Evolutionary conservation across 37 sponge, comb jelly and placozoan species (phyloP).

Genomic region (Axinella damicornis): DNA sequence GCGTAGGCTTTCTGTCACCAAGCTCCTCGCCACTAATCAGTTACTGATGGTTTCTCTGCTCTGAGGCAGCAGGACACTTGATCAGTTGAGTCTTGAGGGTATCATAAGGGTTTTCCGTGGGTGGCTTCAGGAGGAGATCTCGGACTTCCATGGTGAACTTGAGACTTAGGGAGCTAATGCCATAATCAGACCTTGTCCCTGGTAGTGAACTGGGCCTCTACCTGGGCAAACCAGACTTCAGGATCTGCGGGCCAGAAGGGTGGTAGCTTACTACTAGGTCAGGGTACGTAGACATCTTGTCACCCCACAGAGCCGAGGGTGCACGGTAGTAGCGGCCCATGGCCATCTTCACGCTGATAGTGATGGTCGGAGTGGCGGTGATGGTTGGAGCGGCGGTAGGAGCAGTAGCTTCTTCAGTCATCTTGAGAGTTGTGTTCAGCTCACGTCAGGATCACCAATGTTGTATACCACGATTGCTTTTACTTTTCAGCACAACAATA

Average conservation of each 20-base stretch:
- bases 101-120: slow-evolving; percentile 41
- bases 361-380: no score
- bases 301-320: no score
- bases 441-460: slow-evolving; percentile 37
- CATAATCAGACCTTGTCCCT: slow-evolving; percentile 49
- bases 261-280: slow-evolving; percentile 45
- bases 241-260: slow-evolving; percentile 72
- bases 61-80: slow-evolving; percentile 58
- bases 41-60: slow-evolving; percentile 20
- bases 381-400: background rate
- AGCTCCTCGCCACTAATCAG: slow-evolving; percentile 28
- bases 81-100: slow-evolving; percentile 43
- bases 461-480: background rate
- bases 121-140: slow-evolving; percentile 44
- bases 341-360: no score
- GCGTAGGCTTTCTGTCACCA: slow-evolving; percentile 64
- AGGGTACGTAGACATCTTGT: no score
- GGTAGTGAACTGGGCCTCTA: slow-evolving; percentile 63
- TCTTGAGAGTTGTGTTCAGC: background rate
- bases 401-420: background rate
- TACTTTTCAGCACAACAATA: no score
- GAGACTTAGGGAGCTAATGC: slow-evolving; percentile 26
- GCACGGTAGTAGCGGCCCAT: no score
- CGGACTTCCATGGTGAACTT: slow-evolving; percentile 47
- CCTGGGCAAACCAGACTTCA: slow-evolving; percentile 66